A percentile compares a stretch with the other conserved stretches of the same genome.
These are phyloP conservation scores for Quadriops clusia DNA, from an alignment of 2,888 invertebrate species.

Conservation along the genomic window DNA sequence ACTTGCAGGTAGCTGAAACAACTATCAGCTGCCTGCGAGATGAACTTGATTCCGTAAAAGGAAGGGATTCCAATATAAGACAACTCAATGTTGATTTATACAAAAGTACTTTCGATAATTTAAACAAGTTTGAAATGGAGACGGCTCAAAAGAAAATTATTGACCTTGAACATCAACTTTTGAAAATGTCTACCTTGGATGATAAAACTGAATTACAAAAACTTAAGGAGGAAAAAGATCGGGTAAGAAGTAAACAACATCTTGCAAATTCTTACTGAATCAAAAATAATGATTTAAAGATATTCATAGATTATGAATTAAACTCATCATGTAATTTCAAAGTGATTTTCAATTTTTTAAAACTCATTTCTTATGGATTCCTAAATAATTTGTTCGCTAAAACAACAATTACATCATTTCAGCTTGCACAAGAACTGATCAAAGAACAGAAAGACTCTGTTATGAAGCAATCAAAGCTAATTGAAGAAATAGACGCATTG, in stretches of 20 bases:
- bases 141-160: constrained; percentile 22
- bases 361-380: too few relatives aligned
- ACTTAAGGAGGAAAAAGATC: constrained; percentile 7
- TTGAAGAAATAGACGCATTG: constrained; percentile 10
- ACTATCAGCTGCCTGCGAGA: too few relatives aligned
- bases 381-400: constrained; percentile 6
- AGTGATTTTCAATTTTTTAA: too few relatives aligned
- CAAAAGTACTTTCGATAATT: constrained; percentile 15
- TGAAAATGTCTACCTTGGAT: constrained; percentile 9
- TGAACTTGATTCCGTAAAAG: too few relatives aligned
- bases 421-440: constrained; percentile 6
- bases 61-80: constrained; percentile 4
- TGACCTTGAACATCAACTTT: constrained; percentile 19
- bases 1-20: constrained; percentile 11
- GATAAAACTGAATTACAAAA: constrained; percentile 7
- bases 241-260: too few relatives aligned
- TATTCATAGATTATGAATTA: too few relatives aligned
- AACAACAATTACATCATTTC: constrained; percentile 4
- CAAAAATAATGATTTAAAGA: too few relatives aligned
- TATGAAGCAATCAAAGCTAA: constrained; percentile 8
- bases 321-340: too few relatives aligned
- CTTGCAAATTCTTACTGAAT: too few relatives aligned
- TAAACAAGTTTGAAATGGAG: constrained; percentile 22
- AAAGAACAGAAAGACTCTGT: constrained; percentile 6
- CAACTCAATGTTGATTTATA: constrained; percentile 5